Percentiles rank a stretch among this genome's conserved stretches.
These are phyloP conservation scores for Cyrtodaria siliqua DNA, from an alignment of 2,888 invertebrate species.

Conservation along the genomic window DNA sequence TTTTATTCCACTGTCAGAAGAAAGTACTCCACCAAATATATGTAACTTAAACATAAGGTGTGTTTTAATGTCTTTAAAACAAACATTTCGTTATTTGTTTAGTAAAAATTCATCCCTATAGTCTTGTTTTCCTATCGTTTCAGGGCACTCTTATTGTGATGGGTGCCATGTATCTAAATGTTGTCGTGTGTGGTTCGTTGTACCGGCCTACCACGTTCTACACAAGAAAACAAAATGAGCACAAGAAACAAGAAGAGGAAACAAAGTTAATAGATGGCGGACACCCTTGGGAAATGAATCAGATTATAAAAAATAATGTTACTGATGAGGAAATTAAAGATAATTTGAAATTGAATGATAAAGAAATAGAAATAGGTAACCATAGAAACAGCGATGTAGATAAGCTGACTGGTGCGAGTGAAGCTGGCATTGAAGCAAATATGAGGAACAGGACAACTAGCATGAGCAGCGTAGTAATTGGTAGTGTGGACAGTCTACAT, in stretches of 20 bases:
- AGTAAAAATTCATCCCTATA: too few relatives aligned
- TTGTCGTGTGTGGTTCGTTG: constrained; percentile 70
- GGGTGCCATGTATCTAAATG: constrained; percentile 73
- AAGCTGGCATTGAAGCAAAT: background rate
- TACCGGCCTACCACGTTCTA: constrained; percentile 74
- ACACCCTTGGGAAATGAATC: background rate
- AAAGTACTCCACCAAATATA: too few relatives aligned
- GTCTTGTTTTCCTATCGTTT: constrained; percentile 9
- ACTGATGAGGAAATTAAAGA: background rate
- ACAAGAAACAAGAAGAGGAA: constrained; percentile 17
- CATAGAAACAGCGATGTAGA: too few relatives aligned
- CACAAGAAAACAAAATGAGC: constrained; percentile 16
- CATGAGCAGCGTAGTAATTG: constrained; percentile 69
- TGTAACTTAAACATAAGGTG: too few relatives aligned
- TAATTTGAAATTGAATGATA: background rate
- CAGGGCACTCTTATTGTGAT: constrained; percentile 67
- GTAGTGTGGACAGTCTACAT: constrained; percentile 65
- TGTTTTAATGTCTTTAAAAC: too few relatives aligned
- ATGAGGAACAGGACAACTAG: constrained; percentile 39
- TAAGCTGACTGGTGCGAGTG: background rate
- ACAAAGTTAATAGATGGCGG: constrained; percentile 13
- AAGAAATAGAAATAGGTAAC: too few relatives aligned
- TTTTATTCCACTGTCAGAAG: too few relatives aligned
- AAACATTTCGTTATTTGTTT: too few relatives aligned
- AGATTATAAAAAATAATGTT: background rate